Conservation (phyloP, 2,113 vertebrate species). For the Pao palembangensis region DNA sequence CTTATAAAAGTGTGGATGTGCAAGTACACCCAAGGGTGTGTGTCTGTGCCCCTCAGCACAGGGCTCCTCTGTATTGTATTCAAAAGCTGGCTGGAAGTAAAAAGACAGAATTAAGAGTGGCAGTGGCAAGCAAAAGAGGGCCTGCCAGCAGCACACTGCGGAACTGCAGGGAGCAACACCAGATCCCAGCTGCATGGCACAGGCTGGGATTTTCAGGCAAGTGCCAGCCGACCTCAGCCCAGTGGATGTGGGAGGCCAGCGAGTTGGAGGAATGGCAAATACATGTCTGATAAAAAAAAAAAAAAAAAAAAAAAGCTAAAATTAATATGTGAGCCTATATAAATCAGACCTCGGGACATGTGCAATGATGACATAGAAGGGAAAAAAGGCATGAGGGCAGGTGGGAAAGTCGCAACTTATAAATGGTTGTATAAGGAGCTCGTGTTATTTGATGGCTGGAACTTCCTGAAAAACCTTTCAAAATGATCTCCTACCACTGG, state of each 20-base stretch:
- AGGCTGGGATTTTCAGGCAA: conserved; percentile 65
- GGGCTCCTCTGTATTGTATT: conserved; percentile 71
- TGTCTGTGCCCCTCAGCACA: conserved; percentile 59
- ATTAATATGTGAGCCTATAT: conserved; percentile 66
- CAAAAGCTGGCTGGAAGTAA: conserved; percentile 66
- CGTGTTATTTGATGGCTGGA: conserved; percentile 42
- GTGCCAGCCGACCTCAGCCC: conserved; percentile 73
- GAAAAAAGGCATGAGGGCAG: conserved; percentile 22
- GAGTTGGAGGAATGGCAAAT: conserved; percentile 45
- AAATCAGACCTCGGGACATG: conserved; percentile 47
- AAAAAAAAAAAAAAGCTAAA: conserved; percentile 43
- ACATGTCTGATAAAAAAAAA: conserved; percentile 15
- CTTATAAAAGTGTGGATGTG: conserved; percentile 63
- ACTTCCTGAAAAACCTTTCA: conserved; percentile 30
- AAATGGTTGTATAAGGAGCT: conserved; percentile 19
- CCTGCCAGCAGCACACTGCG: conserved; percentile 62
- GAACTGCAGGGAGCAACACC: conserved; percentile 71
- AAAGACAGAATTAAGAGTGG: conserved; percentile 68
- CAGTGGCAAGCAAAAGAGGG: conserved; percentile 45
- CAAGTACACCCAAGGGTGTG: conserved; percentile 48
- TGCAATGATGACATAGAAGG: conserved; percentile 53
- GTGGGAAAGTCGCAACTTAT: conserved; percentile 4
- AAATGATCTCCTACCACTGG: conserved; percentile 35
- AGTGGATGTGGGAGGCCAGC: conserved; percentile 60
- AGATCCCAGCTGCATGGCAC: conserved; percentile 77